These are phyloP conservation scores for Trogon surrucura DNA, from an alignment of 2,113 vertebrate species.

Conservation along the genomic window DNA sequence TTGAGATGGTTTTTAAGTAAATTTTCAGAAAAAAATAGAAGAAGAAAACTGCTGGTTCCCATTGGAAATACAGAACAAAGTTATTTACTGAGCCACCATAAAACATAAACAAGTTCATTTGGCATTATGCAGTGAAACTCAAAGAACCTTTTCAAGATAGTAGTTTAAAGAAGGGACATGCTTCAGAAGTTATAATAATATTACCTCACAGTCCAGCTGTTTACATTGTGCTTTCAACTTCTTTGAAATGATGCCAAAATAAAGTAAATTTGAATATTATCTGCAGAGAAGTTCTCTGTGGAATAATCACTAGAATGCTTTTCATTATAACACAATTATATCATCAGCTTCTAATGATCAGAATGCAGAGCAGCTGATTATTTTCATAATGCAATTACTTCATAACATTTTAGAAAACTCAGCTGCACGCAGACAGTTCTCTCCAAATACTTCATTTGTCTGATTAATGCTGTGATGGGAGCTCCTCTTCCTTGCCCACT, in stretches of 20 bases:
- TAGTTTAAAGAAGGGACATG: not conserved
- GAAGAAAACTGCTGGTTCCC: not conserved
- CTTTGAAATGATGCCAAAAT: constrained; percentile 56
- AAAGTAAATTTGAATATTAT: constrained; percentile 66
- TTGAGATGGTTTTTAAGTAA: not conserved
- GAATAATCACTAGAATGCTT: constrained; percentile 69
- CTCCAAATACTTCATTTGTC: constrained; percentile 37
- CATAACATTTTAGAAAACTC: constrained; percentile 44
- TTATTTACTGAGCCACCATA: constrained; percentile 23
- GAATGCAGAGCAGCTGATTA: constrained; percentile 63
- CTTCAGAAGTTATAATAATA: constrained; percentile 32
- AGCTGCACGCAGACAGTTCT: constrained; percentile 21
- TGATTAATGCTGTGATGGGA: not conserved
- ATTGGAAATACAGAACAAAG: not conserved
- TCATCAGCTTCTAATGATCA: constrained; percentile 66
- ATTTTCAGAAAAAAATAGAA: not conserved
- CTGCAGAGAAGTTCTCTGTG: constrained; percentile 36
- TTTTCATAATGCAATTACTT: constrained; percentile 66
- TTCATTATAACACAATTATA: constrained; percentile 72
- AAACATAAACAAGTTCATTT: not conserved
- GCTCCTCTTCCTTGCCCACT: not conserved
- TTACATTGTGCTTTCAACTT: constrained; percentile 33
- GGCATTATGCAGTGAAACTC: not conserved
- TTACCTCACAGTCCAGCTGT: constrained; percentile 59
- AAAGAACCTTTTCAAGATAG: constrained; percentile 14